phyloP scores from a whole-genome alignment of 2,888 invertebrate genomes.

The Tillus elongatus region DNA sequence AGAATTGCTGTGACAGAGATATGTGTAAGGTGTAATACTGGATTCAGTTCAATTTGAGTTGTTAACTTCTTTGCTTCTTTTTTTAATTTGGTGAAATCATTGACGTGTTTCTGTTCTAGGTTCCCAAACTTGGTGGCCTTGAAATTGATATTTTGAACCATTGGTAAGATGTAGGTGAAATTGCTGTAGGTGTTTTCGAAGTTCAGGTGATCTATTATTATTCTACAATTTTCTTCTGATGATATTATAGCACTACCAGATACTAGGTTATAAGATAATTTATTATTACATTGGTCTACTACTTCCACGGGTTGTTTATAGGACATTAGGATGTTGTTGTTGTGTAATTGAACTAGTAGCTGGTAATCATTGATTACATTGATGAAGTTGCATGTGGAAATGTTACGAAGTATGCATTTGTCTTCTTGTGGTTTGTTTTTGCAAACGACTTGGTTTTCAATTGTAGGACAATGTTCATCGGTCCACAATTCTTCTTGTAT shows the following conservation, averaged over 20 bases:
- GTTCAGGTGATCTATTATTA: not conserved
- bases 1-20: conserved; percentile 3
- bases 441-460: too few relatives aligned
- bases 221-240: conserved; percentile 4
- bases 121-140: conserved; percentile 1
- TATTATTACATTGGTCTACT: conserved; percentile 5
- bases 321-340: conserved; percentile 4
- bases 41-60: conserved; percentile 1
- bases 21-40: not conserved
- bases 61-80: conserved; percentile 3
- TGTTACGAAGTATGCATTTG: conserved; percentile 1
- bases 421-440: too few relatives aligned
- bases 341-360: not conserved
- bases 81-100: conserved; percentile 1
- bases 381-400: too few relatives aligned
- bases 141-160: not conserved
- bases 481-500: too few relatives aligned
- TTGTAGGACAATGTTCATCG: too few relatives aligned
- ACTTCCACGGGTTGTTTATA: not conserved
- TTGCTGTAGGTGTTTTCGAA: conserved; percentile 6
- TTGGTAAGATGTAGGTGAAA: not conserved
- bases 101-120: conserved; percentile 4
- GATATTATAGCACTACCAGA: not conserved
- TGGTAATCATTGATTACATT: not conserved
- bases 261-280: not conserved